Percentiles rank a stretch among this genome's conserved stretches.
Conservation (phyloP, 2,113 vertebrate species). For the Misgurnus mizolepis region DNA sequence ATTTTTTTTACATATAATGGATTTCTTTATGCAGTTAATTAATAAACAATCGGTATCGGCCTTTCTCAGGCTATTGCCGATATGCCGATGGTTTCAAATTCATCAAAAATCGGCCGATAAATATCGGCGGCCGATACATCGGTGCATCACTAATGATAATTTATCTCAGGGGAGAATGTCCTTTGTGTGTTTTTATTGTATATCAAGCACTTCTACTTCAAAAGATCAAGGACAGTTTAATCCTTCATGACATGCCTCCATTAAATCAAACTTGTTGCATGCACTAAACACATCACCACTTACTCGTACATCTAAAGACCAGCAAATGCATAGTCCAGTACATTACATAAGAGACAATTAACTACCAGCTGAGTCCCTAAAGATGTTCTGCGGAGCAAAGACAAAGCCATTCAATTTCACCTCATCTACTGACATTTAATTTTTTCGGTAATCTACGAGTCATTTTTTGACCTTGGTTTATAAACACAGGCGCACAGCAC, state of each 20-base stretch:
- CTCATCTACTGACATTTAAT: slow-evolving; percentile 19
- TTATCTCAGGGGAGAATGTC: background rate
- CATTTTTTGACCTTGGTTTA: slow-evolving; percentile 4
- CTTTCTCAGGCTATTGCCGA: too few species aligned
- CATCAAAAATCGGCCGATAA: too few species aligned
- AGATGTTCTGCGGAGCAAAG: background rate
- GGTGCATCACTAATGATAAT: too few species aligned
- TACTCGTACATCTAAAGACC: background rate
- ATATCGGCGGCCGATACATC: too few species aligned
- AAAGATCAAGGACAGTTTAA: background rate
- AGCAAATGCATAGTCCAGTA: background rate
- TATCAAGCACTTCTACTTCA: background rate
- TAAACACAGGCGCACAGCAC: background rate
- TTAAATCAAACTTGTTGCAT: background rate
- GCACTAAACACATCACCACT: background rate
- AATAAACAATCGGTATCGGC: too few species aligned
- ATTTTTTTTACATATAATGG: too few species aligned
- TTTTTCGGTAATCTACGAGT: slow-evolving; percentile 10
- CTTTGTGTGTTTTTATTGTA: background rate
- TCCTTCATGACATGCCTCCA: background rate
- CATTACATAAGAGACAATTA: slow-evolving; percentile 28
- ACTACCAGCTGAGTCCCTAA: background rate
- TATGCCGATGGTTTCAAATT: too few species aligned
- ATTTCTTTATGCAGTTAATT: too few species aligned
- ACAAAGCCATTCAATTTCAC: background rate